Evolutionary conservation across 2,113 vertebrate genomes (phyloP).

Genomic region (Fulica atra): DNA sequence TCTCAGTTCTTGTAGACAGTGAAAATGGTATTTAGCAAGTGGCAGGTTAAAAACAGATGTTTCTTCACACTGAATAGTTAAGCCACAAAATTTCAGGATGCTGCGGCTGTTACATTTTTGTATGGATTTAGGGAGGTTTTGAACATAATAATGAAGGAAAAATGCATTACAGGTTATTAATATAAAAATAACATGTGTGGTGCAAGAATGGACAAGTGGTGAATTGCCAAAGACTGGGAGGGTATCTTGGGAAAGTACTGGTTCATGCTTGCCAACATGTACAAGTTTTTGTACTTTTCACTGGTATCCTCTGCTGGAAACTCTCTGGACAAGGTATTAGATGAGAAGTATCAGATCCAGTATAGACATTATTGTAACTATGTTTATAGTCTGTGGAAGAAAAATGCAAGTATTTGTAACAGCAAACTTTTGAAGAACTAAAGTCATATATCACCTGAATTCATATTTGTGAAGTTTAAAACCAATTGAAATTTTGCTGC

Average conservation of each 20-base stretch:
- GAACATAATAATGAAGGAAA: not conserved
- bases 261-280: not conserved
- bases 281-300: not conserved
- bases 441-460: not conserved
- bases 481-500: not conserved
- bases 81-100: not conserved
- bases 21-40: not conserved
- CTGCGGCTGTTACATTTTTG: not conserved
- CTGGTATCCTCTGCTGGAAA: not conserved
- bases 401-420: not conserved
- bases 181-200: not conserved
- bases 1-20: not conserved
- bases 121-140: not conserved
- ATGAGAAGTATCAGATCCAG: not conserved
- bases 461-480: not conserved
- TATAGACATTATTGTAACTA: not conserved
- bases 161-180: not conserved
- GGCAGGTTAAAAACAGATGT: not conserved
- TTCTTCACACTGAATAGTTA: slow-evolving; percentile 31
- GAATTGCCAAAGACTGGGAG: not conserved
- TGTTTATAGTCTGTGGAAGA: not conserved
- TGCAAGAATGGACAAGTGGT: not conserved
- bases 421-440: not conserved
- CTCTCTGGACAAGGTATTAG: not conserved
- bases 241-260: not conserved